A percentile compares a stretch with the other conserved stretches of the same genome.
These are phyloP conservation scores for Poeciliopsis occidentalis DNA, from an alignment of 2,113 vertebrate genomes.

Conservation along the genomic window DNA sequence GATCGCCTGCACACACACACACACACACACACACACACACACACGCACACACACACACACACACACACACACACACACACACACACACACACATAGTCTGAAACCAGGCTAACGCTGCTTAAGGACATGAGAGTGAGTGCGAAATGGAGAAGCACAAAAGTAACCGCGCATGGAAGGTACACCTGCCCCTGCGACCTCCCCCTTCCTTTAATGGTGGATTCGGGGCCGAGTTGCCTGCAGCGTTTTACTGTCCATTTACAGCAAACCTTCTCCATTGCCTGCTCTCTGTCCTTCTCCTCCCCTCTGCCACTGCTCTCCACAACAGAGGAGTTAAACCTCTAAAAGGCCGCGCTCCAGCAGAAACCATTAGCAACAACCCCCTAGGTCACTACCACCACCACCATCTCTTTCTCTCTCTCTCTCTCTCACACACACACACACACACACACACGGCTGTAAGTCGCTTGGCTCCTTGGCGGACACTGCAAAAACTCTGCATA, in stretches of 20 bases:
- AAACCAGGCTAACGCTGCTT: constrained; percentile 48
- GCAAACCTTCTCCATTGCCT: constrained; percentile 52
- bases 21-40: too few species aligned
- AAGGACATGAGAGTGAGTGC: constrained; percentile 31
- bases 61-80: not conserved
- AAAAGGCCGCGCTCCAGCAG: constrained; percentile 75
- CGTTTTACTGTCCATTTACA: constrained; percentile 76
- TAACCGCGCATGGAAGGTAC: constrained; percentile 28
- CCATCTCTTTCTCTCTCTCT: not conserved
- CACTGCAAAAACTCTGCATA: constrained; percentile 76
- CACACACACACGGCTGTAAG: constrained; percentile 24
- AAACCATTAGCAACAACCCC: constrained; percentile 58
- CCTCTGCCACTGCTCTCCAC: constrained; percentile 31
- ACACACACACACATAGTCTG: not conserved
- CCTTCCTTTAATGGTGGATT: constrained; percentile 54
- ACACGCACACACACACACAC: too few species aligned
- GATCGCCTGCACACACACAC: constrained; percentile 24
- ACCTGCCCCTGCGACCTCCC: constrained; percentile 18
- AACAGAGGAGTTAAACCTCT: constrained; percentile 70
- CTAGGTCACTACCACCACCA: not conserved
- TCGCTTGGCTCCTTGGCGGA: constrained; percentile 62
- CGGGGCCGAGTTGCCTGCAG: constrained; percentile 35
- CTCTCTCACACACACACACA: too few species aligned
- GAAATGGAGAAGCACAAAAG: constrained; percentile 51
- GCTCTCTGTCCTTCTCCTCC: constrained; percentile 34